phyloP scores from a whole-genome alignment of 2,113 vertebrate species.

The Aphelocoma coerulescens region DNA sequence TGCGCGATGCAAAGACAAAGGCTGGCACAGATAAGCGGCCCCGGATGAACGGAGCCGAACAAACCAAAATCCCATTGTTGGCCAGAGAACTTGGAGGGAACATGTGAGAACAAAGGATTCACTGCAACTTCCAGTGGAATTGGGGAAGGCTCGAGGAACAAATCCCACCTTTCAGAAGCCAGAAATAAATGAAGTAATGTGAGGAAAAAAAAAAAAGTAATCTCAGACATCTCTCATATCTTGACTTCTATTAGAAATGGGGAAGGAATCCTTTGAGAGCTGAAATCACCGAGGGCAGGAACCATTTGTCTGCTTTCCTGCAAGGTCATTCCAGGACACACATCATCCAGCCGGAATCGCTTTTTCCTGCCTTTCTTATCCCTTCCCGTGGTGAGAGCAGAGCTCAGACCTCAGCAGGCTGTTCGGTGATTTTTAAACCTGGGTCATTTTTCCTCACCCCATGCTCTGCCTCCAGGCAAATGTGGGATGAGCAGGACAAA shows the following conservation, averaged over 20 bases:
- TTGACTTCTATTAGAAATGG: background rate
- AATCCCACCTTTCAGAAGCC: background rate
- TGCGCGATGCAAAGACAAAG: background rate
- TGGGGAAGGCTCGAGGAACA: background rate
- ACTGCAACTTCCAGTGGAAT: rapidly evolving
- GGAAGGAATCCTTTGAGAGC: background rate
- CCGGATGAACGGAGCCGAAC: rapidly evolving
- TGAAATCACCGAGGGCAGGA: background rate
- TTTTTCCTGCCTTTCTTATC: background rate
- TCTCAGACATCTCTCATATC: background rate
- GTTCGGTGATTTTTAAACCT: background rate
- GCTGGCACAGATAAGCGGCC: background rate
- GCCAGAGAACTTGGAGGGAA: rapidly evolving
- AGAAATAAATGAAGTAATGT: background rate
- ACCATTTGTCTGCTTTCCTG: background rate
- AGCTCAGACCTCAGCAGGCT: background rate
- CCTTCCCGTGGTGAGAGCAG: background rate
- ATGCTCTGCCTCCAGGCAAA: background rate
- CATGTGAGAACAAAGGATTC: rapidly evolving
- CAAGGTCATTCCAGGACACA: background rate
- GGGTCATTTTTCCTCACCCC: background rate
- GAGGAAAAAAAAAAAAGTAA: background rate
- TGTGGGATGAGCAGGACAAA: background rate
- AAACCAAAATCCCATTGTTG: background rate
- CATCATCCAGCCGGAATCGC: background rate